phyloP scores from a whole-genome alignment of 1,140 invertebrate species.

The Eriocheir sinensis region DNA sequence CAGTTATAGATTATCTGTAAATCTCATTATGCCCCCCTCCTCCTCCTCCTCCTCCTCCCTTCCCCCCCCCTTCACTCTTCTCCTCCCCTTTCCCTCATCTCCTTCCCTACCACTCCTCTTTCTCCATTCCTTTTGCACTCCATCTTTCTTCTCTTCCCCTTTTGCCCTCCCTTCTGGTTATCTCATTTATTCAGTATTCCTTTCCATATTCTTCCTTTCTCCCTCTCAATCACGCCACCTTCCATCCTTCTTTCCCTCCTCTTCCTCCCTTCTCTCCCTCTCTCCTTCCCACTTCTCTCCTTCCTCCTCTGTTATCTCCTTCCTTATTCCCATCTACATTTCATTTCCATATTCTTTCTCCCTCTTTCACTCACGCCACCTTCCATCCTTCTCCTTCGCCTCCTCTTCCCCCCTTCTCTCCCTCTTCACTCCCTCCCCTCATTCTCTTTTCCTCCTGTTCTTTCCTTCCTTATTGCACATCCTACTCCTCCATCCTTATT shows the following conservation, averaged over 20 bases:
- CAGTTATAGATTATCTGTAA: constrained; percentile 15
- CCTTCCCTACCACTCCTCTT: background rate
- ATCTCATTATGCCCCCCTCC: background rate
- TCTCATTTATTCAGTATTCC: no score
- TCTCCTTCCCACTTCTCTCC: background rate
- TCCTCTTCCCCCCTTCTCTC: background rate
- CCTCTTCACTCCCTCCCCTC: background rate
- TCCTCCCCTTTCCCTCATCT: no score
- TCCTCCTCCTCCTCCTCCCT: no score
- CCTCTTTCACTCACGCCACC: background rate
- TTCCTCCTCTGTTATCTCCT: background rate
- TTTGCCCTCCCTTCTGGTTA: background rate
- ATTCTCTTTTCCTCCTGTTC: background rate
- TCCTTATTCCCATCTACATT: background rate
- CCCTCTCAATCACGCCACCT: no score
- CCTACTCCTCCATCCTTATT: background rate
- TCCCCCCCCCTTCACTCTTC: background rate
- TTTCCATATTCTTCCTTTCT: no score
- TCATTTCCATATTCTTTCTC: background rate
- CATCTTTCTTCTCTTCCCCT: no score
- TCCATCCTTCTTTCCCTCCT: background rate
- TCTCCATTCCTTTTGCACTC: background rate
- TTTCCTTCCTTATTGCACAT: background rate
- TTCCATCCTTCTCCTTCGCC: background rate
- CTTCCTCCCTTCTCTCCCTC: background rate